Percentiles rank a stretch among this genome's conserved stretches.
phyloP scores from a whole-genome alignment of 2,113 vertebrate species.

The Ia io region DNA sequence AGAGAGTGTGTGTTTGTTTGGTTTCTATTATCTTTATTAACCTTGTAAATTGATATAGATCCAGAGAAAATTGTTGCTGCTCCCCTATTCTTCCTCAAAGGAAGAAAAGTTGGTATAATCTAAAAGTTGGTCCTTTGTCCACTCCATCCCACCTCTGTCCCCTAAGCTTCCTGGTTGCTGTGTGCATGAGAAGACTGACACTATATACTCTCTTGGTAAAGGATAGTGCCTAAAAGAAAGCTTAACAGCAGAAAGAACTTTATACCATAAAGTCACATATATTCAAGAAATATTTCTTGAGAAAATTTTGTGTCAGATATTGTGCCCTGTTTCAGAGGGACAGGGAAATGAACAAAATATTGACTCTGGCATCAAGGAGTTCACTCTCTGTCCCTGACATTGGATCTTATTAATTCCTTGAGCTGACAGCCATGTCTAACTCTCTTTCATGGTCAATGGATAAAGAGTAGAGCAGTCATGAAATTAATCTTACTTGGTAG shows the following conservation, averaged over 20 bases:
- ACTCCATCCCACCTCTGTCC: not conserved
- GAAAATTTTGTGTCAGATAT: not conserved
- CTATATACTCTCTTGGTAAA: not conserved
- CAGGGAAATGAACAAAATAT: not conserved
- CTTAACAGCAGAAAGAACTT: not conserved
- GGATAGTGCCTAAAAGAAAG: not conserved
- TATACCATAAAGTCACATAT: not conserved
- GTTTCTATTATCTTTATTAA: not conserved
- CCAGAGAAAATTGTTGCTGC: not conserved
- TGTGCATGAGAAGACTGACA: not conserved
- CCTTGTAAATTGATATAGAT: not conserved
- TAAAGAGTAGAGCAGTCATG: not conserved
- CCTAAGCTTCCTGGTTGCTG: not conserved
- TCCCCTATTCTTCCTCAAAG: not conserved
- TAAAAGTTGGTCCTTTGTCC: not conserved
- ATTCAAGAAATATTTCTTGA: conserved; percentile 23
- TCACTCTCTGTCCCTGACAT: not conserved
- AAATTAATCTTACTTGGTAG: not conserved
- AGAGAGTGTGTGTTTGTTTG: not conserved
- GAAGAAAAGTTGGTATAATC: not conserved
- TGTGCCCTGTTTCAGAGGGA: not conserved
- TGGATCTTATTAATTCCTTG: not conserved
- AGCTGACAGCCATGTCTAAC: not conserved
- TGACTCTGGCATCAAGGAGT: not conserved
- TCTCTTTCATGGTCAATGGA: not conserved